Percentiles rank a stretch among this genome's conserved stretches.
Evolutionary conservation across 2,888 invertebrate genomes (phyloP).

Genomic region (Anticlea derivata): DNA sequence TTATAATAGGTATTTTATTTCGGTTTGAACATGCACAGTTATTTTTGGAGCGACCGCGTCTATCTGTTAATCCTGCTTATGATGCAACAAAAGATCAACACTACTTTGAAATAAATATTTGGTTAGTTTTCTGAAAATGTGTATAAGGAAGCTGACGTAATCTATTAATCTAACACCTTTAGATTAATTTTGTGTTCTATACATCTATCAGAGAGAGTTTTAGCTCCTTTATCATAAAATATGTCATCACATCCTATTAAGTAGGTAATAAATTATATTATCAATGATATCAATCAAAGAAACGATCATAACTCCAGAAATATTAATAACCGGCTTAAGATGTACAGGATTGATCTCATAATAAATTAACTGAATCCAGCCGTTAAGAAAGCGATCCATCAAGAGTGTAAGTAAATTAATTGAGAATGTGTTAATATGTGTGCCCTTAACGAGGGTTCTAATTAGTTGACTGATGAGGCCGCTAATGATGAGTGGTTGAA

Average conservation of each 20-base stretch:
- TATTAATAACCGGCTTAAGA: constrained; percentile 9
- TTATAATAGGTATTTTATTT: constrained; percentile 29
- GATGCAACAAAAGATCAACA: background rate
- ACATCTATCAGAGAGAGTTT: background rate
- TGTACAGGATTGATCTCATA: constrained; percentile 26
- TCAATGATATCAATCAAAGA: background rate
- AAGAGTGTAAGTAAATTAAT: constrained; percentile 33
- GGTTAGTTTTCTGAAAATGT: background rate
- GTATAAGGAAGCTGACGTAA: too few species aligned
- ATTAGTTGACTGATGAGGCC: constrained; percentile 19
- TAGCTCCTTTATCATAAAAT: background rate
- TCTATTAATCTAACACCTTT: too few species aligned
- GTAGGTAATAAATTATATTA: too few species aligned
- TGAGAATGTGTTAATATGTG: constrained; percentile 28
- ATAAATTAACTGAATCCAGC: constrained; percentile 36
- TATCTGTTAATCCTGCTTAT: constrained; percentile 4
- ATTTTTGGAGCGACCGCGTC: constrained; percentile 16
- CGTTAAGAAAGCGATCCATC: constrained; percentile 35
- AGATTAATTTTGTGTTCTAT: too few species aligned
- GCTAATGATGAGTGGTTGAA: constrained; percentile 24
- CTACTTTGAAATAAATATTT: background rate
- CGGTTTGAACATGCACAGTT: constrained; percentile 24
- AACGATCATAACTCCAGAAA: constrained; percentile 16
- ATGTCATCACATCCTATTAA: too few species aligned
- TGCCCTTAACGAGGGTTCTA: constrained; percentile 24